Percentiles rank a stretch among this genome's conserved stretches.
Evolutionary conservation across 2,888 invertebrate species (phyloP).

Genomic region (Leptinotarsa haldemani): DNA sequence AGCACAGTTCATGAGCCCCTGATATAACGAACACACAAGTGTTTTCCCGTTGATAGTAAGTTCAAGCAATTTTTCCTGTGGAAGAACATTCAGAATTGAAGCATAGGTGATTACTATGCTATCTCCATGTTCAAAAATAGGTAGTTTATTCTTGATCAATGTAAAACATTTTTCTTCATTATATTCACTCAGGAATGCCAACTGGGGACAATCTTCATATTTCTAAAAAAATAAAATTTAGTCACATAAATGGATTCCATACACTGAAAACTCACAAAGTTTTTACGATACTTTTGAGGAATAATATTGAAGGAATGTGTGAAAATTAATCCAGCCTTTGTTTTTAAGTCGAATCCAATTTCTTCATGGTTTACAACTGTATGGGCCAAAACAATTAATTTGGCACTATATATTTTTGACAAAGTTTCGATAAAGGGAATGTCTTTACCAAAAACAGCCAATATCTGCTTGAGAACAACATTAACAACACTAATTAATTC

Average conservation of each 20-base stretch:
- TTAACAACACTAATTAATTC: constrained; percentile 48
- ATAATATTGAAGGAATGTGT: constrained; percentile 66
- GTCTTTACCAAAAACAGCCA: constrained; percentile 48
- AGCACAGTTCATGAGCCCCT: constrained; percentile 57
- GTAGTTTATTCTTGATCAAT: constrained; percentile 35
- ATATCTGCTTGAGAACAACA: constrained; percentile 49
- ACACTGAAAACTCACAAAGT: constrained; percentile 47
- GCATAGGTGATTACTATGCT: constrained; percentile 52
- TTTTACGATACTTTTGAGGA: constrained; percentile 49
- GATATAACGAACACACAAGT: constrained; percentile 56
- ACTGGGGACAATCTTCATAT: constrained; percentile 46
- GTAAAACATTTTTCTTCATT: constrained; percentile 43
- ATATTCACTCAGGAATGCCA: constrained; percentile 49
- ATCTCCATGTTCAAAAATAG: constrained; percentile 42
- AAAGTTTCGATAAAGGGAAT: constrained; percentile 42
- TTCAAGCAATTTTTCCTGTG: constrained; percentile 46
- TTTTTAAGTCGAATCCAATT: constrained; percentile 75
- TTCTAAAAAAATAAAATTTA: constrained; percentile 45
- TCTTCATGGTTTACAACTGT: constrained; percentile 63
- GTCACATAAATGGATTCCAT: constrained; percentile 1
- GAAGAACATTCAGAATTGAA: constrained; percentile 50
- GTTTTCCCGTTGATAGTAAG: constrained; percentile 50
- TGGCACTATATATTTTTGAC: constrained; percentile 45
- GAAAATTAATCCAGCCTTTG: constrained; percentile 72
- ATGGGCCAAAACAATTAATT: constrained; percentile 51